Evolutionary conservation across 1,140 invertebrate genomes (phyloP).

Genomic region (Megathymus violae): DNA sequence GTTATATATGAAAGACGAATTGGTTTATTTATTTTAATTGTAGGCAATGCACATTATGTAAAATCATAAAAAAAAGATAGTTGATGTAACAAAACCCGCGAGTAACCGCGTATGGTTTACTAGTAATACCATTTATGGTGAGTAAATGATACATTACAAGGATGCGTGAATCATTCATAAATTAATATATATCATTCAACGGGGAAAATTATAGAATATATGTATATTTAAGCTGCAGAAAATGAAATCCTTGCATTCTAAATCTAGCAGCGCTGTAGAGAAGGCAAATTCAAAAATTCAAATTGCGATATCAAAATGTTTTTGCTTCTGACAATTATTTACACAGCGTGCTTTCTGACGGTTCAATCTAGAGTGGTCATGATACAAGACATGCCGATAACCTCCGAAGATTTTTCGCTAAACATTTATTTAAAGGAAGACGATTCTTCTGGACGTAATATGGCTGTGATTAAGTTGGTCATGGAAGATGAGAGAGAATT

Average conservation of each 20-base stretch:
- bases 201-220: too few relatives aligned
- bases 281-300: slow-evolving; percentile 3
- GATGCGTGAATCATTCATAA: too few relatives aligned
- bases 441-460: slow-evolving; percentile 11
- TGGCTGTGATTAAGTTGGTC: slow-evolving; percentile 9
- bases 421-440: slow-evolving; percentile 11
- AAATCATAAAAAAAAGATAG: too few relatives aligned
- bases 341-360: background rate
- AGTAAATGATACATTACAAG: too few relatives aligned
- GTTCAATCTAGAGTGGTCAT: slow-evolving; percentile 6
- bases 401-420: background rate
- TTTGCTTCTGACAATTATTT: slow-evolving; percentile 1
- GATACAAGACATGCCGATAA: slow-evolving; percentile 14
- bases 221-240: too few relatives aligned
- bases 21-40: too few relatives aligned
- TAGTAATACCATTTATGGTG: too few relatives aligned
- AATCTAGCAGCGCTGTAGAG: background rate
- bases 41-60: too few relatives aligned
- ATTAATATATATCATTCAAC: too few relatives aligned
- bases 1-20: too few relatives aligned
- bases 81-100: too few relatives aligned
- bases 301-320: slow-evolving; percentile 13
- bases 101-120: too few relatives aligned
- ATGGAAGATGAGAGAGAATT: slow-evolving; percentile 9
- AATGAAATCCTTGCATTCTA: background rate